These are phyloP conservation scores for Tenebrio molitor DNA, from an alignment of 1,140 invertebrate species.

Conservation along the genomic window DNA sequence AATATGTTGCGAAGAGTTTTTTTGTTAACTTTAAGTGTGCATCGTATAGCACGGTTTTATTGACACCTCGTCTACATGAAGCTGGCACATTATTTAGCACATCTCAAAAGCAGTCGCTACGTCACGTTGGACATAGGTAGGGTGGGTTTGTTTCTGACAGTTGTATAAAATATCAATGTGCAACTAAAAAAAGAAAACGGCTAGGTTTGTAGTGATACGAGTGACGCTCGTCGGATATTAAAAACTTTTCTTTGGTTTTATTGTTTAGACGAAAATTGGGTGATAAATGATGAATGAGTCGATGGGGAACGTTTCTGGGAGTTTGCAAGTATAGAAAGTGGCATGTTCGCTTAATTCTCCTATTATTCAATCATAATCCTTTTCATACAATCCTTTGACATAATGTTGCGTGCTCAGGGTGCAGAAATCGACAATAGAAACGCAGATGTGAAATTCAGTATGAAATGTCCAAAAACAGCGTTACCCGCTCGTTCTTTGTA, in stretches of 20 bases:
- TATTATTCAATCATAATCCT: constrained; percentile 45
- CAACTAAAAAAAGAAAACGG: constrained; percentile 30
- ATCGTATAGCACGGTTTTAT: background rate
- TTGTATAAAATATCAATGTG: constrained; percentile 22
- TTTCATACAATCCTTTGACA: constrained; percentile 47
- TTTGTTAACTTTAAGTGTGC: background rate
- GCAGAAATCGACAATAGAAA: constrained; percentile 20
- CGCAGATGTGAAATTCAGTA: constrained; percentile 47
- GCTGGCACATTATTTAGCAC: constrained; percentile 39
- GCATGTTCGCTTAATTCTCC: constrained; percentile 15
- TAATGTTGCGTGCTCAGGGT: constrained; percentile 30
- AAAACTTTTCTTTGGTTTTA: too few relatives aligned
- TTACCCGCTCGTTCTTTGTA: constrained; percentile 22
- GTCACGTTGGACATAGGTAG: constrained; percentile 30
- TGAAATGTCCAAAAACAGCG: constrained; percentile 41
- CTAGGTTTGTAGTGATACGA: too few relatives aligned
- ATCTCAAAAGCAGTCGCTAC: constrained; percentile 31
- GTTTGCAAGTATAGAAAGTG: constrained; percentile 6
- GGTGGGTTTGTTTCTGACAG: constrained; percentile 41
- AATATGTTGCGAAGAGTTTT: too few relatives aligned
- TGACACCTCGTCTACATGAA: constrained; percentile 22
- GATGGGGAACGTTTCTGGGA: background rate
- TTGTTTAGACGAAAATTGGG: too few relatives aligned
- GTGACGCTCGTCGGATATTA: too few relatives aligned
- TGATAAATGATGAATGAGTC: constrained; percentile 37